These are phyloP conservation scores for Boleophthalmus pectinirostris DNA, from an alignment of 2,113 vertebrate genomes.

Conservation along the genomic window DNA sequence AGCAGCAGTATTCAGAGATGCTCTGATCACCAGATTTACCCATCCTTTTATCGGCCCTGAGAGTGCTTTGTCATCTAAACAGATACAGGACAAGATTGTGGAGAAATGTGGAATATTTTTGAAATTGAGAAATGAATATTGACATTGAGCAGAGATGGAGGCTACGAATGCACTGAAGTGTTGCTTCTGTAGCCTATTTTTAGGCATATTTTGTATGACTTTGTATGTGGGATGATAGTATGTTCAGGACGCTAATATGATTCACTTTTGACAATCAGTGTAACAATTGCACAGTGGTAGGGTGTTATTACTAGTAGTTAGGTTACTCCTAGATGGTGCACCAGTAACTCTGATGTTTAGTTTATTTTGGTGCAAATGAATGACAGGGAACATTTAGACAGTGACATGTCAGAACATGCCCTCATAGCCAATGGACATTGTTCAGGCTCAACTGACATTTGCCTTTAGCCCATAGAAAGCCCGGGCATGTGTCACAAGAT, in stretches of 20 bases:
- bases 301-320: neutral
- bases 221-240: too few species aligned
- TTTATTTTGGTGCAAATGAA: neutral
- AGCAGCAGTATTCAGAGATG: constrained; percentile 62
- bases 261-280: too few species aligned
- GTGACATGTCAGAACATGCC: constrained; percentile 2
- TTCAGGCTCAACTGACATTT: neutral
- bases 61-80: constrained; percentile 1
- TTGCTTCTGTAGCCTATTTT: too few species aligned
- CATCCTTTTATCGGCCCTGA: constrained; percentile 18
- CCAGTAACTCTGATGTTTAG: neutral
- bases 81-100: constrained; percentile 30
- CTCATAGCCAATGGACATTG: neutral
- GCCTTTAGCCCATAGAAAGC: neutral
- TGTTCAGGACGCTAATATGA: too few species aligned
- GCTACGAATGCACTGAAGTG: too few species aligned
- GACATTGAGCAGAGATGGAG: too few species aligned
- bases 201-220: too few species aligned
- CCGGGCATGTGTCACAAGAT: constrained; percentile 22
- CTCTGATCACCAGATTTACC: constrained; percentile 16
- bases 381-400: neutral
- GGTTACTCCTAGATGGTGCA: neutral
- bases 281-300: neutral
- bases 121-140: neutral
- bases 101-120: constrained; percentile 8